Evolutionary conservation across 2,888 invertebrate genomes (phyloP), one percentile per base, ranked within the genome.

Genomic region (Pseudeuparius sepicola): DNA sequence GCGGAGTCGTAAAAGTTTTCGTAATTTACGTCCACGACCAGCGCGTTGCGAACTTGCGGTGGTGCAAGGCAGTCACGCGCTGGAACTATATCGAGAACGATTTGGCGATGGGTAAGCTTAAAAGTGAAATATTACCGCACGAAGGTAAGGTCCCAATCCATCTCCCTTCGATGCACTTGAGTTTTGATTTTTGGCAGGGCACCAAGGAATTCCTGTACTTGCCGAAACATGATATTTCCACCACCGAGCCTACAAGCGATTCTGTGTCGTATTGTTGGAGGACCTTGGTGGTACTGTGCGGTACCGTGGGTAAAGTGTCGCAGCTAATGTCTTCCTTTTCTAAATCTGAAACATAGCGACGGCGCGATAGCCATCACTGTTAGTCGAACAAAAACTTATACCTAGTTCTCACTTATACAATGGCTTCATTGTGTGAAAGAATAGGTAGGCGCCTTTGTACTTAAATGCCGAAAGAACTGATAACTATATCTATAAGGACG

Each of bases 141-240:
- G 46, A 50, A 4, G 64, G 64, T 23, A 53, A 41, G 13, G 44
- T 43, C 24, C 63, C 65, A 27, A 54, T 46, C 65, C 65, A 65
- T 34, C 48, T 45, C 4, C 63, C 63, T 14, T 50, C 52, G 7
- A 52, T 44, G 39, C 65, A 65, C 30, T 51, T 51, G 28, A 64
- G 43, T 32, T 51, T 53, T 11, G 52, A 42, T 3, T 55, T 43
- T 31, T 54, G 51, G 36, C 64, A 64, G 3, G 60, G 59, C 2
- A 51, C 45, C 11, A 50, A 46, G 1, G 50, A 42, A 39, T 63
- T 61, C 3, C 55, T 49, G 39, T 59, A 63, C 25, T 56, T 57
- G 2, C 50, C 44, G 15, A 49, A 39, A 39, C 64, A 62, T 5
- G 49, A 48, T 11, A 61, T 50, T 45, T 60, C 58, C 18, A 63